phyloP scores from a whole-genome alignment of 2,113 vertebrate species.

The Amphiprion percula region DNA sequence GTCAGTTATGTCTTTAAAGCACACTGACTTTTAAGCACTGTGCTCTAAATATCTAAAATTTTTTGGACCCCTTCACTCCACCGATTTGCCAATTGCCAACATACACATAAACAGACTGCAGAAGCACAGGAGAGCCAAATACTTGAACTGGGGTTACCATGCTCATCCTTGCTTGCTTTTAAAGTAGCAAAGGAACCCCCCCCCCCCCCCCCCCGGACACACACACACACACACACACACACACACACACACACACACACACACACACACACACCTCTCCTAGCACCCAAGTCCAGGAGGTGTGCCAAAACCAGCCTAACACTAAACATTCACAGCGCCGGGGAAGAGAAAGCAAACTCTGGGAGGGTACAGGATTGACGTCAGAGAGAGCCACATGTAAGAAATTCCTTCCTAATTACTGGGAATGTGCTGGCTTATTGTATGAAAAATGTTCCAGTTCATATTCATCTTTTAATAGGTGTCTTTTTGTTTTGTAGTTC shows the following conservation, averaged over 20 bases:
- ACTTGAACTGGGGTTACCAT: slow-evolving; percentile 61
- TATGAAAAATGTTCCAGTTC: slow-evolving; percentile 65
- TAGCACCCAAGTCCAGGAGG: slow-evolving; percentile 72
- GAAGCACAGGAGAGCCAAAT: slow-evolving; percentile 48
- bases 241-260: neutral
- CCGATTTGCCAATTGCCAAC: slow-evolving; percentile 20
- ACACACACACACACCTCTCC: slow-evolving; percentile 45
- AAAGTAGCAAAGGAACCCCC: slow-evolving; percentile 70
- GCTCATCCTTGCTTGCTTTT: slow-evolving; percentile 63
- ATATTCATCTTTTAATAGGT: slow-evolving; percentile 61
- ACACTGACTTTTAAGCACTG: slow-evolving; percentile 7
- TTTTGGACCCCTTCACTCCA: slow-evolving; percentile 27
- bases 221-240: too few relatives aligned
- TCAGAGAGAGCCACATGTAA: slow-evolving; percentile 86
- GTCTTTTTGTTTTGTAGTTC: slow-evolving; percentile 55
- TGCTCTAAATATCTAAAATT: slow-evolving; percentile 13
- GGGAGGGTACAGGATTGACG: slow-evolving; percentile 86
- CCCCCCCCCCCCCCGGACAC: slow-evolving; percentile 43
- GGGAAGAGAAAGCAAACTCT: slow-evolving; percentile 77
- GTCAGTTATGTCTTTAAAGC: neutral
- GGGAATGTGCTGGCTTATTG: slow-evolving; percentile 82
- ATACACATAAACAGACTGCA: slow-evolving; percentile 27
- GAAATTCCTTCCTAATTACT: slow-evolving; percentile 84
- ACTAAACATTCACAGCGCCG: slow-evolving; percentile 74
- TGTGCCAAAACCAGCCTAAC: slow-evolving; percentile 78